phyloP scores from a whole-genome alignment of 1,140 invertebrate species.

The silkworm (Bombyx mori) region DNA sequence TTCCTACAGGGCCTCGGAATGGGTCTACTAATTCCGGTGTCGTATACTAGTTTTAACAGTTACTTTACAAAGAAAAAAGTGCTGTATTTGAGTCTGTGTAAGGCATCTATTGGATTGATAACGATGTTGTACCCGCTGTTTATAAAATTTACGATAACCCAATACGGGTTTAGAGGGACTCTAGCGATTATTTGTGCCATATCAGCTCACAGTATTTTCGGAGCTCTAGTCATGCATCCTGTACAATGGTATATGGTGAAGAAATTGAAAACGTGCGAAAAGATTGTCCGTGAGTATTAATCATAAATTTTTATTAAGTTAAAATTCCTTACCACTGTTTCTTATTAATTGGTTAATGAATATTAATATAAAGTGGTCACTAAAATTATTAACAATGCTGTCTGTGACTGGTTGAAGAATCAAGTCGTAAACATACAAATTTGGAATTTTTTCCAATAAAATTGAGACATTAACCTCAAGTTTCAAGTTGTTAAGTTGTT shows the following conservation, averaged over 20 bases:
- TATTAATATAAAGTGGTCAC: too few species aligned
- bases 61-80: slow-evolving; percentile 67
- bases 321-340: not conserved
- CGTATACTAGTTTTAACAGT: slow-evolving; percentile 61
- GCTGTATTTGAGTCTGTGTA: slow-evolving; percentile 74
- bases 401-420: too few species aligned
- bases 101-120: slow-evolving; percentile 73
- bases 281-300: slow-evolving; percentile 56
- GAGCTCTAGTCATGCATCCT: slow-evolving; percentile 77
- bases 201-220: slow-evolving; percentile 75
- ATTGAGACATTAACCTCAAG: too few species aligned
- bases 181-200: slow-evolving; percentile 74
- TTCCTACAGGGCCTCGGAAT: slow-evolving; percentile 59
- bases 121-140: slow-evolving; percentile 73
- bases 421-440: too few species aligned
- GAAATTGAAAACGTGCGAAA: slow-evolving; percentile 44
- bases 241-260: slow-evolving; percentile 79
- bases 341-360: too few species aligned
- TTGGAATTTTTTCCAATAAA: too few species aligned
- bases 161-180: slow-evolving; percentile 76
- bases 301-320: not conserved
- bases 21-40: slow-evolving; percentile 60
- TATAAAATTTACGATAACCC: slow-evolving; percentile 70
- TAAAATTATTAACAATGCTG: too few species aligned
- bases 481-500: too few species aligned